Evolutionary conservation across 2,113 vertebrate species (phyloP).

Genomic region (Tragelaphus strepsiceros): DNA sequence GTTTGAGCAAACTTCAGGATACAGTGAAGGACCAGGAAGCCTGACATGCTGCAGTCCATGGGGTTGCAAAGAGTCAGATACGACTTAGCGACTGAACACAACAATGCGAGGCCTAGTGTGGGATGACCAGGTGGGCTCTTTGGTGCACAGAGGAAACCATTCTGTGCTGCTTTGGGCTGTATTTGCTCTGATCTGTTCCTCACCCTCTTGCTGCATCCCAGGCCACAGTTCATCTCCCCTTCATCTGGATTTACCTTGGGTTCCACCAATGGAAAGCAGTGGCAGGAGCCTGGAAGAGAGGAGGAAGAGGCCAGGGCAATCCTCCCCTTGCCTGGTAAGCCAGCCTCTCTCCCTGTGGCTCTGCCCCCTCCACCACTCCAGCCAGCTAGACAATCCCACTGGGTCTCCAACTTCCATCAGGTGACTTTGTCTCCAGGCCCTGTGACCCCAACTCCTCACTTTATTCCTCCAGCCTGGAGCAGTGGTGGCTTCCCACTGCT

Average conservation of each 20-base stretch:
- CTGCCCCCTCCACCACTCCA: background rate
- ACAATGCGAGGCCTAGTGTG: background rate
- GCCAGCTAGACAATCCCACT: background rate
- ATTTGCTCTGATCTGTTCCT: background rate
- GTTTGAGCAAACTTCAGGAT: background rate
- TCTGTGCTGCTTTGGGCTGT: background rate
- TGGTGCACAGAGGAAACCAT: background rate
- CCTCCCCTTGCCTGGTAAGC: background rate
- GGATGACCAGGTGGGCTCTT: background rate
- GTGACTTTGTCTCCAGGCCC: background rate
- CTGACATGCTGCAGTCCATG: background rate
- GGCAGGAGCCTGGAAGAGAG: background rate
- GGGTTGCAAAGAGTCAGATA: background rate
- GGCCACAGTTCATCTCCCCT: background rate
- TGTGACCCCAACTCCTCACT: background rate
- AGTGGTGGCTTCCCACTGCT: background rate
- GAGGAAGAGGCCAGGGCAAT: background rate
- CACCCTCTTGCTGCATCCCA: background rate
- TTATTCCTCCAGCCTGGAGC: background rate
- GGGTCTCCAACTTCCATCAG: background rate
- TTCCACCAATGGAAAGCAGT: background rate
- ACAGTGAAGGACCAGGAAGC: background rate
- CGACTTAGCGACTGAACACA: background rate
- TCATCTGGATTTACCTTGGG: background rate
- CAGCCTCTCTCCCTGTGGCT: background rate